Evolutionary conservation across 2,113 vertebrate genomes (phyloP).

Genomic region (Agelaius phoeniceus): DNA sequence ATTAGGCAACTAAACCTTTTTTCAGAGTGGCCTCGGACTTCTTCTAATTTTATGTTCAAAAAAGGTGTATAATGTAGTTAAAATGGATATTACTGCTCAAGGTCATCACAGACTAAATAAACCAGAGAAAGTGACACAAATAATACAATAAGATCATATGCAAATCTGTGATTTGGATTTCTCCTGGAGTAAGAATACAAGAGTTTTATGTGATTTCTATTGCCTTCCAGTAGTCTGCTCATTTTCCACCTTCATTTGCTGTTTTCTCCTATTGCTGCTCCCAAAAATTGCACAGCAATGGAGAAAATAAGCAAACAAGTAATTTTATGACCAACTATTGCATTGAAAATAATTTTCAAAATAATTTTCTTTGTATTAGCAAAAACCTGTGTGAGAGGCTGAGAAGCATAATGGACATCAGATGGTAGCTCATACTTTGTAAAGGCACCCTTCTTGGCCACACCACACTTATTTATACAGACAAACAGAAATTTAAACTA

Average conservation of each 20-base stretch:
- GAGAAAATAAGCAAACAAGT: background rate
- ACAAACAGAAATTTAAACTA: background rate
- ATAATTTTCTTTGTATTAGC: background rate
- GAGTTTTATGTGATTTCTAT: background rate
- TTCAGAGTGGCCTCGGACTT: background rate
- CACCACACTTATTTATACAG: background rate
- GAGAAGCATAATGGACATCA: background rate
- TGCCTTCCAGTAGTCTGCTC: background rate
- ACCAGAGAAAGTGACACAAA: background rate
- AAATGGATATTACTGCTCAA: background rate
- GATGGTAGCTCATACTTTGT: background rate
- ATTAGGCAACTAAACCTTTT: background rate
- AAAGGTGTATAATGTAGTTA: background rate
- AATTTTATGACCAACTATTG: background rate
- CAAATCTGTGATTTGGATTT: background rate
- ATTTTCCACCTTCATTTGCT: background rate
- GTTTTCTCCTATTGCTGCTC: background rate
- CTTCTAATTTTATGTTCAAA: background rate
- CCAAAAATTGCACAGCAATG: background rate
- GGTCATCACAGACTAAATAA: background rate
- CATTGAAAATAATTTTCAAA: background rate
- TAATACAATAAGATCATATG: background rate
- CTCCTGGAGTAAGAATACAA: background rate
- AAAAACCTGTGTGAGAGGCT: background rate
- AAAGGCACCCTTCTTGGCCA: background rate